phyloP scores from a whole-genome alignment of 2,113 vertebrate species.

The Genyomyrus donnyi region DNA sequence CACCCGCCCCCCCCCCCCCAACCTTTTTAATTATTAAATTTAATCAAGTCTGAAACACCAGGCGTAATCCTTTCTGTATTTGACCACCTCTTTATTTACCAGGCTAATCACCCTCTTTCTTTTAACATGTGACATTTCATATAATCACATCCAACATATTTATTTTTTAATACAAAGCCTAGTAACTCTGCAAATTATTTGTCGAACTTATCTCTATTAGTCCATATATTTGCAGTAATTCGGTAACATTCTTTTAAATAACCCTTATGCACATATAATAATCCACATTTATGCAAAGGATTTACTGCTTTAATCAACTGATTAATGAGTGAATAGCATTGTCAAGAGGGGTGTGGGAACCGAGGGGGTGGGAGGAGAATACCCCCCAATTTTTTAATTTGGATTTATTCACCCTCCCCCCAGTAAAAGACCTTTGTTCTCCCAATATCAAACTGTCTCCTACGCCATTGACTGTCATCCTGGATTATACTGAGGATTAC shows the following conservation, averaged over 20 bases:
- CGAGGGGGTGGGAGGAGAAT: neutral
- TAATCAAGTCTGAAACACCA: neutral
- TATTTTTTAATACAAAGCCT: neutral
- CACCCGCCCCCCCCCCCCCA: neutral
- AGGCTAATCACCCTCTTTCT: neutral
- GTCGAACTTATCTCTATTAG: neutral
- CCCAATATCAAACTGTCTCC: neutral
- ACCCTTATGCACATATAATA: neutral
- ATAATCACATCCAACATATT: neutral
- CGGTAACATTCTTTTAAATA: neutral
- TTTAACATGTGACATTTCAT: neutral
- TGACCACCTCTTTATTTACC: neutral
- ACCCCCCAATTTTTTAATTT: neutral
- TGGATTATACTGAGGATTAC: neutral
- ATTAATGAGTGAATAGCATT: neutral
- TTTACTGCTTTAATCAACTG: neutral
- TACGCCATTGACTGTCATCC: neutral
- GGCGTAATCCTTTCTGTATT: neutral
- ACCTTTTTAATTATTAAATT: constrained; percentile 16
- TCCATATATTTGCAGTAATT: neutral
- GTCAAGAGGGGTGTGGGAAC: neutral
- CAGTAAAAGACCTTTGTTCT: neutral
- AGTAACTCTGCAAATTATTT: neutral
- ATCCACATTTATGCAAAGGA: neutral
- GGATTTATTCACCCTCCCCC: neutral